Evolutionary conservation across 2,113 vertebrate genomes (phyloP).

Genomic region (Nibea albiflora): DNA sequence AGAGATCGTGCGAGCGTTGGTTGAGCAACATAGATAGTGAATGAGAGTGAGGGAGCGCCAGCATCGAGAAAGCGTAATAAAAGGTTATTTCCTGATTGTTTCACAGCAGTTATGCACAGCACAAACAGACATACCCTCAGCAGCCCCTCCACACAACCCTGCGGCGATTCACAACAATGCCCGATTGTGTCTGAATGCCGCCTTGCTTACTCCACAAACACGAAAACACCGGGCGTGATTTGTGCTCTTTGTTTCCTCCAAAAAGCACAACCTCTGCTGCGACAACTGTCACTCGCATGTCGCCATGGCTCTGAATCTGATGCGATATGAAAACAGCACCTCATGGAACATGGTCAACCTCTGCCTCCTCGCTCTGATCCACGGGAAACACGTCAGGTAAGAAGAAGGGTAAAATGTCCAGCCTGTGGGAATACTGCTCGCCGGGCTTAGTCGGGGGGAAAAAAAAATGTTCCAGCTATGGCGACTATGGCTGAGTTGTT

Average conservation of each 20-base stretch:
- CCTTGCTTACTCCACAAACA: too few relatives aligned
- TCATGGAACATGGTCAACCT: slow-evolving; percentile 99
- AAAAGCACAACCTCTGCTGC: slow-evolving; percentile 97
- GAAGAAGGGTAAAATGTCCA: not conserved
- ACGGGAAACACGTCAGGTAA: slow-evolving; percentile 94
- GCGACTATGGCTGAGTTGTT: not conserved
- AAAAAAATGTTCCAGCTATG: not conserved
- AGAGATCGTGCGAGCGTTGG: too few relatives aligned
- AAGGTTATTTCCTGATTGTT: too few relatives aligned
- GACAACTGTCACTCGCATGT: slow-evolving; percentile 99
- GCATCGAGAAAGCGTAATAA: too few relatives aligned
- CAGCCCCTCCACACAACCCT: too few relatives aligned
- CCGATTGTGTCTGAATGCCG: too few relatives aligned
- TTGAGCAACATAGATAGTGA: too few relatives aligned
- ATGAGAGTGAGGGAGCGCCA: too few relatives aligned
- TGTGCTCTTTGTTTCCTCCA: slow-evolving; percentile 15
- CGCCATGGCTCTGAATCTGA: slow-evolving; percentile 96
- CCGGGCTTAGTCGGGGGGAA: not conserved
- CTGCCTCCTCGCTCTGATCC: slow-evolving; percentile 90
- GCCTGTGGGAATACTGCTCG: not conserved
- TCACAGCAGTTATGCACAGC: too few relatives aligned
- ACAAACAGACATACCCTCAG: too few relatives aligned
- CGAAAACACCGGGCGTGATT: not conserved
- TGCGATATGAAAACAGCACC: slow-evolving; percentile 95
- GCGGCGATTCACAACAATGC: too few relatives aligned